phyloP scores from a whole-genome alignment of 2,113 vertebrate species.

The Albula glossodonta region DNA sequence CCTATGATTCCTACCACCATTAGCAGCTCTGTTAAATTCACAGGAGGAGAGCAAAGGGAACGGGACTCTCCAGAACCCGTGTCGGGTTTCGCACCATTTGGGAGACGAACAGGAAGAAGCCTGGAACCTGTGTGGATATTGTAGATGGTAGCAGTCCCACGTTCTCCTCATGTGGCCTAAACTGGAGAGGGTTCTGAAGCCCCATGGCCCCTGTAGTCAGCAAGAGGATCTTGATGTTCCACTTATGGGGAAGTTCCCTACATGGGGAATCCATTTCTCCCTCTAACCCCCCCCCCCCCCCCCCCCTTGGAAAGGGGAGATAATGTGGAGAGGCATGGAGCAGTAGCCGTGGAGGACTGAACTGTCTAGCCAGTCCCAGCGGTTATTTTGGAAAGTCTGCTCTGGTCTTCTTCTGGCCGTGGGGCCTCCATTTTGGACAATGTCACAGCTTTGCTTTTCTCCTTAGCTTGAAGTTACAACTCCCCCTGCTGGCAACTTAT shows the following conservation, averaged over 20 bases:
- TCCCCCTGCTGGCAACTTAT: neutral
- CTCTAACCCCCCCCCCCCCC: neutral
- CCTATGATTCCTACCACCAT: conserved; percentile 1
- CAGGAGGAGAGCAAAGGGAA: neutral
- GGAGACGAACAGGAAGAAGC: neutral
- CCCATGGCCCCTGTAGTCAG: neutral
- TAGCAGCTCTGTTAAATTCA: neutral
- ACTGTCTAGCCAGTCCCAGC: conserved; percentile 52
- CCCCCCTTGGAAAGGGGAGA: neutral
- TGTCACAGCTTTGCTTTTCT: conserved; percentile 4
- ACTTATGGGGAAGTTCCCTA: neutral
- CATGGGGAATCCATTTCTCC: neutral
- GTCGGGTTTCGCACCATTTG: neutral
- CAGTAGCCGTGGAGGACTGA: conserved; percentile 33
- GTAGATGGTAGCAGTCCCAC: neutral
- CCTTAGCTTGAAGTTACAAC: neutral
- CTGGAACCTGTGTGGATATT: neutral
- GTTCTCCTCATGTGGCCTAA: neutral
- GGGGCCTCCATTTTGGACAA: neutral
- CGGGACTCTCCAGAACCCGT: neutral
- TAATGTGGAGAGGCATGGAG: conserved; percentile 31
- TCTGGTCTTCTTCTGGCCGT: conserved; percentile 35
- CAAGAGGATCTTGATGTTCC: neutral
- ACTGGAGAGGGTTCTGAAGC: neutral
- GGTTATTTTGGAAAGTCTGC: conserved; percentile 46